phyloP scores from a whole-genome alignment of 2,797 vertebrate genomes.

The Darevskia mixta region DNA sequence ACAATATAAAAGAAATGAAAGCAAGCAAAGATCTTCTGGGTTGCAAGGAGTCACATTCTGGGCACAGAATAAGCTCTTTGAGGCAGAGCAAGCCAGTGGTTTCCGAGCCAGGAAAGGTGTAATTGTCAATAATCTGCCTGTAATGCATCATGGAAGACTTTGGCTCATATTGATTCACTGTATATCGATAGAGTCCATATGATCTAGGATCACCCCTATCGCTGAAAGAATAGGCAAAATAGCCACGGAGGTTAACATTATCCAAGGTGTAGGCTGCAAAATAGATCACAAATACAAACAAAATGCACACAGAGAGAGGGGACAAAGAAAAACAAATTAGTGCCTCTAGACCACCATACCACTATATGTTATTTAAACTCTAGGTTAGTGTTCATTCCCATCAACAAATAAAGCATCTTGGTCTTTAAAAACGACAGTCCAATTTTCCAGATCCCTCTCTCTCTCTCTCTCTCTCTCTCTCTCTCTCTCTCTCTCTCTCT shows the following conservation, averaged over 20 bases:
- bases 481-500: too few species aligned
- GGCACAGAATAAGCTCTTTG: slow-evolving; percentile 72
- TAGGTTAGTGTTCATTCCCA: slow-evolving; percentile 22
- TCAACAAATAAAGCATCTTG: too few species aligned
- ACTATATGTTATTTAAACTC: background rate
- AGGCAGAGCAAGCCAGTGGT: slow-evolving; percentile 78
- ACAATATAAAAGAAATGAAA: slow-evolving; percentile 87
- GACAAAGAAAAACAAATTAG: slow-evolving; percentile 40
- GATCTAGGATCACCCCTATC: slow-evolving; percentile 87
- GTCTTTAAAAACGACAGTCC: too few species aligned
- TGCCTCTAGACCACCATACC: background rate
- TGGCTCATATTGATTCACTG: slow-evolving; percentile 85
- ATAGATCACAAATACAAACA: slow-evolving; percentile 24
- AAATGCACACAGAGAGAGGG: background rate
- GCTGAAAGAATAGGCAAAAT: slow-evolving; percentile 93
- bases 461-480: too few species aligned
- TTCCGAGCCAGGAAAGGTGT: slow-evolving; percentile 86
- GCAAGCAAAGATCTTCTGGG: slow-evolving; percentile 84
- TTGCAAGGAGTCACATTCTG: slow-evolving; percentile 78
- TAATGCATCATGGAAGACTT: slow-evolving; percentile 91
- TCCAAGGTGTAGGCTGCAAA: slow-evolving; percentile 89
- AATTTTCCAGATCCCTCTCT: too few species aligned
- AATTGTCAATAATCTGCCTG: slow-evolving; percentile 88
- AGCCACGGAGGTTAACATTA: slow-evolving; percentile 90
- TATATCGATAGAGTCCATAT: slow-evolving; percentile 89